Percentiles rank a stretch among this genome's conserved stretches.
Evolutionary conservation across 2,888 invertebrate genomes (phyloP).

Genomic region (Heliconius cydno): DNA sequence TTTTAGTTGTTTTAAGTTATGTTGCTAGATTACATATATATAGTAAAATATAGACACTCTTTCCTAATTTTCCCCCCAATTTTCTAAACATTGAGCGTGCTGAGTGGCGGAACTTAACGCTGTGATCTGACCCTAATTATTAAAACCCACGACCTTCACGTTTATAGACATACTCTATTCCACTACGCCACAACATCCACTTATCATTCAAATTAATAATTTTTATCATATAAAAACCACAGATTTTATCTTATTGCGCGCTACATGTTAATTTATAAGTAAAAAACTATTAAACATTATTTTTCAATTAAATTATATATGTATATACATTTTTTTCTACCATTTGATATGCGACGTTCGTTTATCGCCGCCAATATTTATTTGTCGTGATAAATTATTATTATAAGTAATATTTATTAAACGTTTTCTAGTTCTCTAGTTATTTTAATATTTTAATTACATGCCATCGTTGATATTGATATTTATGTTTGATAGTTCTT

Average conservation of each 20-base stretch:
- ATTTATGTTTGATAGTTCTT: neutral
- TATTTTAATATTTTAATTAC: conserved; percentile 24
- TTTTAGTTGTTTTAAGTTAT: neutral
- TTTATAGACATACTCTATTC: neutral
- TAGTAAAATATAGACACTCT: no score
- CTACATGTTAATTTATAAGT: conserved; percentile 17
- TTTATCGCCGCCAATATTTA: conserved; percentile 20
- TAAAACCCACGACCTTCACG: no score
- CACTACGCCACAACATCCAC: neutral
- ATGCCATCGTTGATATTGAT: conserved; percentile 5
- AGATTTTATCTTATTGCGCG: conserved; percentile 20
- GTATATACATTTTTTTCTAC: neutral
- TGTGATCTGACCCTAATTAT: neutral
- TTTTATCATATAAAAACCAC: conserved; percentile 3
- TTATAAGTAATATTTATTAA: conserved; percentile 21
- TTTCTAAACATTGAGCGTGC: neutral
- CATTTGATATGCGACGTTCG: conserved; percentile 2
- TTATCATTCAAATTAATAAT: conserved; percentile 7
- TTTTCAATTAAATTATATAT: conserved; percentile 13
- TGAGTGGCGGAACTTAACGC: neutral
- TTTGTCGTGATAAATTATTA: conserved; percentile 17
- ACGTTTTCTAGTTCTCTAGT: conserved; percentile 16
- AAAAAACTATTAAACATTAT: conserved; percentile 24
- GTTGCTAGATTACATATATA: neutral
- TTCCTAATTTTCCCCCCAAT: no score